Evolutionary conservation across 1,140 invertebrate genomes (phyloP), one percentile per base, ranked within the genome.

Genomic region (Papilio aristodemus): DNA sequence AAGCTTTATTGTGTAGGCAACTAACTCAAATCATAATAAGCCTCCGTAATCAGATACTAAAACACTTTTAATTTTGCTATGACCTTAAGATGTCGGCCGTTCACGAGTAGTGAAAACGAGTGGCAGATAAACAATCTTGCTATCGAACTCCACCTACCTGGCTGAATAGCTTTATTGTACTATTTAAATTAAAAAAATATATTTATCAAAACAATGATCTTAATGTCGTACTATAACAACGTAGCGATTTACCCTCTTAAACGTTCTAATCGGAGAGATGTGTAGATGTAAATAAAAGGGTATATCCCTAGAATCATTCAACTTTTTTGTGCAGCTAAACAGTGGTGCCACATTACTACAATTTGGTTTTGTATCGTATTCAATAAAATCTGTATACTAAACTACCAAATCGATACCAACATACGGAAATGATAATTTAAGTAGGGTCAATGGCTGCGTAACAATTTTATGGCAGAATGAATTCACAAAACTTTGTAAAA

Each of bases 61-160:
- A 87, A 84, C 84, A 90, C 87, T 90, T 90, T 90, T 90, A 87
- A 90, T 90, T 90, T 89, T 83, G 81, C 76, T 69, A 68, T 80
- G 86, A 87, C 88, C 88, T 90, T 90, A 86, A 83, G 76, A 77
- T 73, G 85, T 86, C 82, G 81, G 79, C 79, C 86, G 79, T 84
- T 89, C 85, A 82, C 84, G 84, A 85, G 64, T 76, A 83, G 87
- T 87, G 87, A 88, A 90, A 90, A 88, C 80, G 86, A 88, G 84
- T 81, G 81, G 80, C 79, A 79, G 85, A 90, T 88, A 83, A 85
- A 84, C 81, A 81, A 90, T 90, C 88, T 80, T 62, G 73, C 69
- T 76, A 83, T 86, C 81, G 83, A 84, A 83, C 81, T 77, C 79
- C 80, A 85, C 80, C 83, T 84, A 83, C 71, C 73, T 77, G 60